Percentiles rank a stretch among this genome's conserved stretches.
phyloP scores from a whole-genome alignment of 2,888 invertebrate genomes.

The Crossocerus cetratus region DNA sequence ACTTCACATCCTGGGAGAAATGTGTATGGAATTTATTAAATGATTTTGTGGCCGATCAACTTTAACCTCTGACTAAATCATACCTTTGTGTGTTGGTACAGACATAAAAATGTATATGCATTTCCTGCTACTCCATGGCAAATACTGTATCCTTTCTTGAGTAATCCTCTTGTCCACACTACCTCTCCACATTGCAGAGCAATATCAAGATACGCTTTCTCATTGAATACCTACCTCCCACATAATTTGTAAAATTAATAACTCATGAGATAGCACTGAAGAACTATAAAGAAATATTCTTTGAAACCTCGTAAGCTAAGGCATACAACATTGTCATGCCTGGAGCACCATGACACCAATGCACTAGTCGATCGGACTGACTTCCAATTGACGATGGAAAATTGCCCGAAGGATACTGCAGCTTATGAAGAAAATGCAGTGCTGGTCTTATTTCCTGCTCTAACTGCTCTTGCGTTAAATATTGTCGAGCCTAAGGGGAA shows the following conservation, averaged over 20 bases:
- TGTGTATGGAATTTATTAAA: neutral
- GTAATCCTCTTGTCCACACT: slow-evolving; percentile 88
- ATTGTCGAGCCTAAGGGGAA: slow-evolving; percentile 78
- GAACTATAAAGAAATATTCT: neutral
- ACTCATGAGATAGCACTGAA: neutral
- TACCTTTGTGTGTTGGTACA: slow-evolving; percentile 88
- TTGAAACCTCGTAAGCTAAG: slow-evolving; percentile 82
- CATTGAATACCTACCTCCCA: slow-evolving; percentile 81
- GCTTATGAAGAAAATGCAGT: slow-evolving; percentile 81
- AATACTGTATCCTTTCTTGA: slow-evolving; percentile 90
- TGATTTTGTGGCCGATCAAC: neutral
- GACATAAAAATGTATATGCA: slow-evolving; percentile 87
- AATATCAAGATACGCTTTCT: slow-evolving; percentile 83
- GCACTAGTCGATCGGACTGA: slow-evolving; percentile 86
- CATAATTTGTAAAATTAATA: slow-evolving; percentile 12
- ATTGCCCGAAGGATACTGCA: slow-evolving; percentile 83
- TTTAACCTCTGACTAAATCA: too few species aligned
- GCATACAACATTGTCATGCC: slow-evolving; percentile 87
- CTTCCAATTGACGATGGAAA: slow-evolving; percentile 88
- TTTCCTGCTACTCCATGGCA: slow-evolving; percentile 95
- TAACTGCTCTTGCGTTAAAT: slow-evolving; percentile 80
- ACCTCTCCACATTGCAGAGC: slow-evolving; percentile 86
- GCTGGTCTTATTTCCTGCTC: slow-evolving; percentile 81
- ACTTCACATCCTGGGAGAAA: slow-evolving; percentile 80
- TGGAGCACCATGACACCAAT: slow-evolving; percentile 97